Conservation (phyloP, 2,888 invertebrate genomes). For the Empis stercorea region DNA sequence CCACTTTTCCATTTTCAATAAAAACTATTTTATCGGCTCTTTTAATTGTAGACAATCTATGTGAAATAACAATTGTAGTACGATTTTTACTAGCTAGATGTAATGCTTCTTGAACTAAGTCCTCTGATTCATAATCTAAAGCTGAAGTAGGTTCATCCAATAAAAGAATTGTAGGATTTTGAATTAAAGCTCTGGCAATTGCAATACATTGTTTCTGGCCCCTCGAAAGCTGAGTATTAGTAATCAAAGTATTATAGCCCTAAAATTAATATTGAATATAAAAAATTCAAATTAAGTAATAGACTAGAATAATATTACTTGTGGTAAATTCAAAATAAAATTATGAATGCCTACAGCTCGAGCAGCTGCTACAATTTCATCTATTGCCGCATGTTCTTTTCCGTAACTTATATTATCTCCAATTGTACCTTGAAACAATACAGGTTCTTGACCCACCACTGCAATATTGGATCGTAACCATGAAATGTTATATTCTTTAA, state of each 20-base stretch:
- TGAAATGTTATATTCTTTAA: slow-evolving; percentile 53
- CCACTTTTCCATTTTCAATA: slow-evolving; percentile 55
- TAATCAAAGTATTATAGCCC: slow-evolving; percentile 67
- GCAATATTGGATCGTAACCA: slow-evolving; percentile 69
- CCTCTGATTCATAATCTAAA: slow-evolving; percentile 67
- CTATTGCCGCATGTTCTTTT: slow-evolving; percentile 49
- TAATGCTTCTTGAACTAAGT: slow-evolving; percentile 65
- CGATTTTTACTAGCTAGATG: slow-evolving; percentile 61
- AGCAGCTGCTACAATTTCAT: slow-evolving; percentile 58
- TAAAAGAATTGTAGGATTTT: slow-evolving; percentile 60
- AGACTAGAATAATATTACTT: slow-evolving; percentile 38
- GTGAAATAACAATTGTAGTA: slow-evolving; percentile 65
- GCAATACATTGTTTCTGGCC: slow-evolving; percentile 79
- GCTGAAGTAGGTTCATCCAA: slow-evolving; percentile 80
- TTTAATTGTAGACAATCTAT: slow-evolving; percentile 56
- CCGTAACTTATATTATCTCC: slow-evolving; percentile 57
- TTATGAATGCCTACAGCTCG: slow-evolving; percentile 63
- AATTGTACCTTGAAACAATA: slow-evolving; percentile 69
- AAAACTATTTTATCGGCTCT: slow-evolving; percentile 58
- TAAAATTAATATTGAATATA: slow-evolving; percentile 22
- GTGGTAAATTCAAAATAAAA: slow-evolving; percentile 59
- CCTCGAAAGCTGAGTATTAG: slow-evolving; percentile 69
- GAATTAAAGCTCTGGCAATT: slow-evolving; percentile 68
- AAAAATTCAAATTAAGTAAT: not conserved
- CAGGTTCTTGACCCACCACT: slow-evolving; percentile 80